Conservation (phyloP, 2,797 vertebrate species). For the Anniella stebbinsi region DNA sequence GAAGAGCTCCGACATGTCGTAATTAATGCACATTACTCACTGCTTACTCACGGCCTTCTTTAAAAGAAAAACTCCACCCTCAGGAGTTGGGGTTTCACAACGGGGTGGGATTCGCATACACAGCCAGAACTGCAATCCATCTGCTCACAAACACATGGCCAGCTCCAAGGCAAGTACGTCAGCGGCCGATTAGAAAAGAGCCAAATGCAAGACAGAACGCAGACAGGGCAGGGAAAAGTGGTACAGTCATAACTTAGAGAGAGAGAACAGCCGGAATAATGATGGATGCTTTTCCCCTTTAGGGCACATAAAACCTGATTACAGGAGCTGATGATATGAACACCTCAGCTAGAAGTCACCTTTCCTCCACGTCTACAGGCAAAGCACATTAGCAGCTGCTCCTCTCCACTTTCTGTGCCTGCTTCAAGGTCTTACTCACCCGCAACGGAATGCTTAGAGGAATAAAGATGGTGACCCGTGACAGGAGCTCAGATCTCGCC, state of each 20-base stretch:
- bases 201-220: not conserved
- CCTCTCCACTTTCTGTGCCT: not conserved
- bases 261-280: not conserved
- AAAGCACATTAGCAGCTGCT: too few species aligned
- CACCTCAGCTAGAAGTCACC: not conserved
- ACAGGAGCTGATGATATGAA: not conserved
- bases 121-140: not conserved
- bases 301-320: not conserved
- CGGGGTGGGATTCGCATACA: not conserved
- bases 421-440: not conserved
- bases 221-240: too few species aligned
- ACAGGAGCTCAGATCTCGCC: not conserved
- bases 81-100: not conserved
- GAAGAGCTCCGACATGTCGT: not conserved
- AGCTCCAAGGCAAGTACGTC: not conserved
- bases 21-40: not conserved
- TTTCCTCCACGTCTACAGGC: not conserved
- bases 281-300: not conserved
- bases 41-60: slow-evolving; percentile 11
- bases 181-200: not conserved
- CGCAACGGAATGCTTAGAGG: not conserved
- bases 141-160: not conserved
- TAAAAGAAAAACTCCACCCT: not conserved
- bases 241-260: not conserved
- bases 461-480: not conserved